phyloP scores from a whole-genome alignment of 2,113 vertebrate species.

The Triplophysa siluroides region DNA sequence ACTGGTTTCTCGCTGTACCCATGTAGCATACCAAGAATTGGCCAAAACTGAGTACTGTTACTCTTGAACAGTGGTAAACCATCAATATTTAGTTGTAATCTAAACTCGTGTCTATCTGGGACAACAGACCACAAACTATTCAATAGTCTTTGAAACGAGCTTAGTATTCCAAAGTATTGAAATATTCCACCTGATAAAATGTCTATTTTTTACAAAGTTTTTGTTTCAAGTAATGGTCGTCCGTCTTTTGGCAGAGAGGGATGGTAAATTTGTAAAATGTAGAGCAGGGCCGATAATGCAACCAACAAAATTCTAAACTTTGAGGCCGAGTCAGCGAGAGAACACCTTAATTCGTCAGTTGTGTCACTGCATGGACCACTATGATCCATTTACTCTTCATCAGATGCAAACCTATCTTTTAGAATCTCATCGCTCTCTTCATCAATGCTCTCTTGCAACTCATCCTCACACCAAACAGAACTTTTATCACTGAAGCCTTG shows the following conservation, averaged over 20 bases:
- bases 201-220: too few relatives aligned
- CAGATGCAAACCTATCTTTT: too few relatives aligned
- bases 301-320: background rate
- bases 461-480: too few relatives aligned
- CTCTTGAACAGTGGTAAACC: background rate
- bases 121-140: background rate
- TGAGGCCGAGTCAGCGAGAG: too few relatives aligned
- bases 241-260: background rate
- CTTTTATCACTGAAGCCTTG: too few relatives aligned
- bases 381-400: too few relatives aligned
- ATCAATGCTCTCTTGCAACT: too few relatives aligned
- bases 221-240: too few relatives aligned
- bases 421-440: too few relatives aligned
- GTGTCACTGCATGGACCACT: too few relatives aligned
- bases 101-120: background rate
- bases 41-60: background rate
- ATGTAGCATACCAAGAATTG: slow-evolving; percentile 6
- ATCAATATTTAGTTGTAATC: slow-evolving; percentile 1
- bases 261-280: slow-evolving; percentile 1
- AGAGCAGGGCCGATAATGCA: slow-evolving; percentile 4
- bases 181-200: too few relatives aligned
- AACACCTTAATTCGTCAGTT: too few relatives aligned
- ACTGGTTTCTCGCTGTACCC: slow-evolving; percentile 21
- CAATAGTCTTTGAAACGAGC: background rate
- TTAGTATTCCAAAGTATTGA: background rate